A percentile compares a stretch with the other conserved stretches of the same genome.
These are phyloP conservation scores for Polypedilum vanderplanki DNA, from an alignment of 1,140 invertebrate species.

Conservation along the genomic window DNA sequence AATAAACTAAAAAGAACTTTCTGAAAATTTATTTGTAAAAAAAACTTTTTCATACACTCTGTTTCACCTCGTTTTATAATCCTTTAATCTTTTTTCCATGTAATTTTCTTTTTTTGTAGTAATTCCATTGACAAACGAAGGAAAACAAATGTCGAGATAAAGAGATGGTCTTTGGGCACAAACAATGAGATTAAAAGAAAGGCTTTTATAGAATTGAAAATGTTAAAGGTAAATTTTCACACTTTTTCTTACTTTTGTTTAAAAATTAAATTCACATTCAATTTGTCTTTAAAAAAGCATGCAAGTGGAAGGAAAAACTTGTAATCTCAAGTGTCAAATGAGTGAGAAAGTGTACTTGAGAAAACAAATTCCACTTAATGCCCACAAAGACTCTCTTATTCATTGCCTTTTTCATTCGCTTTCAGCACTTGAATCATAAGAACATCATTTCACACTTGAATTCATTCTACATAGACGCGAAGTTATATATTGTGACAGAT, in stretches of 20 bases:
- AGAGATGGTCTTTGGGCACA: not conserved
- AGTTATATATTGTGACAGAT: conserved; percentile 15
- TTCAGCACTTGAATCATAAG: not conserved
- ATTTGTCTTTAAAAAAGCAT: too few species aligned
- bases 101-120: not conserved
- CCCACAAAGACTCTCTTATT: not conserved
- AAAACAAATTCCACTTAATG: too few species aligned
- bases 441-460: not conserved
- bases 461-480: not conserved
- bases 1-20: too few species aligned
- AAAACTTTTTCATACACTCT: too few species aligned
- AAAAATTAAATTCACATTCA: too few species aligned
- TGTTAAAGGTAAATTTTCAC: not conserved
- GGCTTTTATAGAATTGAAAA: not conserved
- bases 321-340: too few species aligned
- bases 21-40: too few species aligned
- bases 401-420: not conserved
- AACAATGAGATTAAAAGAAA: not conserved
- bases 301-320: too few species aligned
- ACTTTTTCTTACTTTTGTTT: too few species aligned
- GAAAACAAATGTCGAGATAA: not conserved
- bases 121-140: not conserved
- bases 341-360: too few species aligned
- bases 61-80: too few species aligned
- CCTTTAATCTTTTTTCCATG: not conserved